A percentile compares a stretch with the other conserved stretches of the same genome.
Evolutionary conservation across 2,113 vertebrate genomes (phyloP).

Genomic region (Myrmecobius fasciatus): DNA sequence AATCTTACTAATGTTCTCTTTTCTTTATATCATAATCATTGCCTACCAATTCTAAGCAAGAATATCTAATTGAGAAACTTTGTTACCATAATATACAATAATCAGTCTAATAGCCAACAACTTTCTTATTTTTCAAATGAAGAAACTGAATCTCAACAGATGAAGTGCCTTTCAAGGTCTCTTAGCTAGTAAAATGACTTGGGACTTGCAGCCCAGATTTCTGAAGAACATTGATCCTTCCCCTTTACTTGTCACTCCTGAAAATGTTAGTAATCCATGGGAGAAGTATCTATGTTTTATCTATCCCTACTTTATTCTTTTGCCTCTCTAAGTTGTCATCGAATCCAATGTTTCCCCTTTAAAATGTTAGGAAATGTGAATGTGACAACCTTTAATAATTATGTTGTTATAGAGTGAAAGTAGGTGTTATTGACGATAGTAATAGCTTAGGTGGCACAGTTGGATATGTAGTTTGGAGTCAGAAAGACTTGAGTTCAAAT

Average conservation of each 20-base stretch:
- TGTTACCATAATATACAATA: neutral
- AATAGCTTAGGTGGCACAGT: neutral
- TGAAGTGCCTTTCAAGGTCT: neutral
- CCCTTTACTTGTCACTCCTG: neutral
- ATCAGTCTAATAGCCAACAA: neutral
- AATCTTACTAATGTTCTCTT: neutral
- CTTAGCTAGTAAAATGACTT: neutral
- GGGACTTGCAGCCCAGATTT: neutral
- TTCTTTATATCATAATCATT: neutral
- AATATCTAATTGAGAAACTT: neutral
- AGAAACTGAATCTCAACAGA: neutral
- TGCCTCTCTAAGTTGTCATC: neutral
- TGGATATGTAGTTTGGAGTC: neutral
- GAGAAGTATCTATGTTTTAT: neutral
- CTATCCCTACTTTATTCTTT: neutral
- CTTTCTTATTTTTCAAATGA: neutral
- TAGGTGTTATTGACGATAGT: neutral
- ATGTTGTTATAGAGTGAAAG: neutral
- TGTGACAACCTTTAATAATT: neutral
- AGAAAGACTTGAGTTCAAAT: neutral
- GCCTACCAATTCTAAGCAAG: neutral
- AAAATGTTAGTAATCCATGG: neutral
- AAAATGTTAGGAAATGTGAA: neutral
- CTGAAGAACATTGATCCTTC: neutral
- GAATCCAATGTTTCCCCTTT: neutral